Evolutionary conservation across 2,113 vertebrate species (phyloP), one percentile per base, ranked within the genome.

Genomic region (Otis tarda): DNA sequence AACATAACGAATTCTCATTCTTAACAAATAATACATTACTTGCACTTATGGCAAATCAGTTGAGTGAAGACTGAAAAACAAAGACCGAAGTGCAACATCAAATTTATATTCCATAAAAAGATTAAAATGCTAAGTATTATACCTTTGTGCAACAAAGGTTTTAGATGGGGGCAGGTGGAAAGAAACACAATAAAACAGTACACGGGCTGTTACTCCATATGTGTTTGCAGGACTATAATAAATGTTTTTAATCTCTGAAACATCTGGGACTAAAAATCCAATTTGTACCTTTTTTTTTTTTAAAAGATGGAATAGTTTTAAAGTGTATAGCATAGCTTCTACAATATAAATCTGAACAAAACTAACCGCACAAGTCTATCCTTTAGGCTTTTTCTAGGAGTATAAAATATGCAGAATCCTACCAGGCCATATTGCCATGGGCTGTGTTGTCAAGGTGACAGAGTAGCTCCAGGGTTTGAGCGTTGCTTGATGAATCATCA

Each of bases 381-480:
- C 93, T 91, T 87, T 47, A 93, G 80, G 81, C 70, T 94, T 76
- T 87, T 87, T 82, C 83, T 88, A 67, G 23, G 28, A 73, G 45
- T 78, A 95, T 95, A 97, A 97, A 97, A 98, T 97, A 97, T 97
- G 96, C 94, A 97, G 97, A 97, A 91, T 97, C 99, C 97, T 99
- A 99, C 99, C 99, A 99, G 97, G 99, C 98, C 91, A 98, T 97
- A 95, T 98, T 99, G 98, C 99, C 98, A 70, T 98, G 98, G 98
- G 98, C 98, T 77, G 97, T 97, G 98, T 98, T 98, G 97, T 99
- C 99, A 95, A 99, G 99, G 98, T 98, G 99, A 98, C 99, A 99
- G 97, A 99, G 99, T 94, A 99, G 98, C 98, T 99, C 99, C 98
- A 99, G 98, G 94, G 98, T 98, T 97, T 99, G 99, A 67, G 99